phyloP scores from a whole-genome alignment of 2,888 invertebrate species.

The Trypoxylon attenuatum region DNA sequence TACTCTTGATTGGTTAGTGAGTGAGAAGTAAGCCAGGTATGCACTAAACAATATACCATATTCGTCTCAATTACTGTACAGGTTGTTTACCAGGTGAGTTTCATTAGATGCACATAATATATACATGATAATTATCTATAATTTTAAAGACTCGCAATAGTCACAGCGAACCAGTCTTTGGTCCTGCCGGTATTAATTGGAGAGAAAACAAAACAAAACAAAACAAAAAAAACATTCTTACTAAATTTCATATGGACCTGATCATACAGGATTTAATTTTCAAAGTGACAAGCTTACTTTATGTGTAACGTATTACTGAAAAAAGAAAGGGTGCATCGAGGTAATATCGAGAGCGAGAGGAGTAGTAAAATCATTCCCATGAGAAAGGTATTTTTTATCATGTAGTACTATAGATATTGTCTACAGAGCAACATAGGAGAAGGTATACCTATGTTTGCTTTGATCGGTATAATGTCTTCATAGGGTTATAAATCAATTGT shows the following conservation, averaged over 20 bases:
- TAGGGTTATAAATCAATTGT: constrained; percentile 61
- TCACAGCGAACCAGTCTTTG: constrained; percentile 56
- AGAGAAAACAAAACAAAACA: no score
- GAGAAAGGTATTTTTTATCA: constrained; percentile 51
- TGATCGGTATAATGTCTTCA: constrained; percentile 64
- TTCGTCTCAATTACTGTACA: constrained; percentile 74
- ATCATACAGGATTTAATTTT: constrained; percentile 53
- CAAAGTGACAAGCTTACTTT: constrained; percentile 50
- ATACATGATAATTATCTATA: constrained; percentile 65
- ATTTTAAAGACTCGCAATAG: constrained; percentile 59
- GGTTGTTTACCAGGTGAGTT: constrained; percentile 73
- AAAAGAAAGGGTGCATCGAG: constrained; percentile 39
- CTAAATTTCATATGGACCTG: constrained; percentile 54
- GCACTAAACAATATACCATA: constrained; percentile 71
- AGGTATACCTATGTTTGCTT: constrained; percentile 74
- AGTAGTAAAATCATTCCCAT: constrained; percentile 47
- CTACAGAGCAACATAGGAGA: constrained; percentile 70
- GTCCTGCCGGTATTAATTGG: constrained; percentile 53
- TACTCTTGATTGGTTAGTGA: constrained; percentile 75
- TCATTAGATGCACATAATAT: constrained; percentile 70
- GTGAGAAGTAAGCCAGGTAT: constrained; percentile 74
- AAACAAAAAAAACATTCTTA: no score
- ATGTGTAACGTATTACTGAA: constrained; percentile 49
- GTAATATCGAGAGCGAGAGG: constrained; percentile 48
- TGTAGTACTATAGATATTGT: constrained; percentile 55